phyloP scores from a whole-genome alignment of 2,888 invertebrate species.

The Caenorhabditis japonica region DNA sequence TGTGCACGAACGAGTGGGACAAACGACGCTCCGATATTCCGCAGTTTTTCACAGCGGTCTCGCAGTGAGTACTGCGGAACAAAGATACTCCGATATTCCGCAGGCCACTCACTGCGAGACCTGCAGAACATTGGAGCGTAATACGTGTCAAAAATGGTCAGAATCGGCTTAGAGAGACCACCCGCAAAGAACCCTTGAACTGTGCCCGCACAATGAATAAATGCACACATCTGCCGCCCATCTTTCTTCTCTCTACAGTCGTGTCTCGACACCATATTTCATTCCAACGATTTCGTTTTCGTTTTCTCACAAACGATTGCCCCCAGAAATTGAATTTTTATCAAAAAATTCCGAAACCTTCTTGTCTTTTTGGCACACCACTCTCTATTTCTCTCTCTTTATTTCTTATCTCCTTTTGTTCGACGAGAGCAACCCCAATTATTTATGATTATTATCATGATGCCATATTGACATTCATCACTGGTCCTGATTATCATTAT shows the following conservation, averaged over 20 bases:
- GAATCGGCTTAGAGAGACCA: neutral
- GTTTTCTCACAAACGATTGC: slow-evolving; percentile 8
- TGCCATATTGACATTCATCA: slow-evolving; percentile 13
- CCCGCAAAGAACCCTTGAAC: slow-evolving; percentile 11
- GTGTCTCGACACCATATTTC: slow-evolving; percentile 10
- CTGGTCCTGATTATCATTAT: slow-evolving; percentile 6
- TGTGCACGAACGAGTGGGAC: no score
- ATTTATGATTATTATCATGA: slow-evolving; percentile 21
- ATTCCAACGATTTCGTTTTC: neutral
- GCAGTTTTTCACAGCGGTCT: no score
- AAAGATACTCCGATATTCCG: no score
- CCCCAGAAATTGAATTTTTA: slow-evolving; percentile 8
- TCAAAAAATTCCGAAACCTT: slow-evolving; percentile 21
- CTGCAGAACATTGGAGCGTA: no score
- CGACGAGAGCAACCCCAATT: slow-evolving; percentile 6
- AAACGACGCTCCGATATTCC: no score
- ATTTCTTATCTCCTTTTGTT: neutral
- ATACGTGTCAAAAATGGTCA: no score
- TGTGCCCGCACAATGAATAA: slow-evolving; percentile 1
- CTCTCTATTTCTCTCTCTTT: neutral
- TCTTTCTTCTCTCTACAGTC: slow-evolving; percentile 8
- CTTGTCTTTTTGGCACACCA: slow-evolving; percentile 2
- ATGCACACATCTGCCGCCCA: slow-evolving; percentile 23
- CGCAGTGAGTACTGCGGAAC: no score
- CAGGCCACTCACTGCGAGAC: no score